A percentile compares a stretch with the other conserved stretches of the same genome.
phyloP scores from a whole-genome alignment of 1,140 invertebrate genomes.

The Whitmania pigra region DNA sequence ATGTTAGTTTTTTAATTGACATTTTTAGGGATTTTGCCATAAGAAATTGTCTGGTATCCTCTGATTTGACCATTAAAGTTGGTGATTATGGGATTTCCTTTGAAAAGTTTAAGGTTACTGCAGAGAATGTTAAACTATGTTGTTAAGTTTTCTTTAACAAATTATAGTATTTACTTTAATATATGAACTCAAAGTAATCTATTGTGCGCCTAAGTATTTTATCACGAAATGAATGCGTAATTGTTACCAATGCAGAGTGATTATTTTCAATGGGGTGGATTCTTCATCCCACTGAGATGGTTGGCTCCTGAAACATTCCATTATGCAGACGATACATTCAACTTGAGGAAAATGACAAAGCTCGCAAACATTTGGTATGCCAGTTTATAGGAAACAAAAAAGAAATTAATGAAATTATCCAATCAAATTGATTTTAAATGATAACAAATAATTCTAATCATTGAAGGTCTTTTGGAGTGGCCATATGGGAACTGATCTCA shows the following conservation, averaged over 20 bases:
- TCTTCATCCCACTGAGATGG: conserved; percentile 61
- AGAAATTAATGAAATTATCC: not conserved
- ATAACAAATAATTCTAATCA: not conserved
- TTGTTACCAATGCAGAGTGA: conserved; percentile 49
- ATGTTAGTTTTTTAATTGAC: not conserved
- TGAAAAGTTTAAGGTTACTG: conserved; percentile 33
- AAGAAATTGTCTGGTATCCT: conserved; percentile 36
- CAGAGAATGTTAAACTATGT: not conserved
- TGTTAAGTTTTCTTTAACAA: not conserved
- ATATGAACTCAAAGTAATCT: not conserved
- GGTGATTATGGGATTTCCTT: conserved; percentile 40
- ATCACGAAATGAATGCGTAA: no score
- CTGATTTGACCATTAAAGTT: conserved; percentile 36
- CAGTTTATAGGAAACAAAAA: no score
- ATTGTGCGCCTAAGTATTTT: no score
- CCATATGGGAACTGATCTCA: conserved; percentile 63
- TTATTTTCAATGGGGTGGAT: conserved; percentile 49
- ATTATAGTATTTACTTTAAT: not conserved
- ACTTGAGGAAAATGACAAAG: conserved; percentile 49
- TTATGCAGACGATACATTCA: conserved; percentile 55
- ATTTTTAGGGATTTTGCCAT: conserved; percentile 37
- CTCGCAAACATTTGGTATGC: conserved; percentile 41
- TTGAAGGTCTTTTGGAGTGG: conserved; percentile 42
- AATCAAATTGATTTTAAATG: not conserved
- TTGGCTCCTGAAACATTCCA: conserved; percentile 59